phyloP scores from a whole-genome alignment of 1,140 invertebrate genomes.

The Lasioglossum baleicum region DNA sequence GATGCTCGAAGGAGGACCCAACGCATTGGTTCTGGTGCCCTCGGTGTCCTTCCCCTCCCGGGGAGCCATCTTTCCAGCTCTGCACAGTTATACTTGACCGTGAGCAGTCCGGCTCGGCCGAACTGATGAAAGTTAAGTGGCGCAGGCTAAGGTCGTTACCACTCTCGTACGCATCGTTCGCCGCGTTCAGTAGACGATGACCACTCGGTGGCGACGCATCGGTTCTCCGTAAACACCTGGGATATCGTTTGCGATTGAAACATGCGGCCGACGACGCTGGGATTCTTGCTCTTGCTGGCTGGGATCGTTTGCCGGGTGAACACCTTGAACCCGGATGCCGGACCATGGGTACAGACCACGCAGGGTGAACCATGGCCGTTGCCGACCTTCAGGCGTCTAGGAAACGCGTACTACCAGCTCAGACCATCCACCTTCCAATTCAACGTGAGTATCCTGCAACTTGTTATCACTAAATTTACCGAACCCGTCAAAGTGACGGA shows the following conservation, averaged over 20 bases:
- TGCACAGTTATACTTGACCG: constrained; percentile 51
- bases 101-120: constrained; percentile 44
- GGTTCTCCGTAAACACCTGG: constrained; percentile 18
- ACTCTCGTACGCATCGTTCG: constrained; percentile 51
- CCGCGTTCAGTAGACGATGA: constrained; percentile 62
- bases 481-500: no score
- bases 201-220: constrained; percentile 53
- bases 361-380: constrained; percentile 78
- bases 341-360: constrained; percentile 72
- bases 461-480: no score
- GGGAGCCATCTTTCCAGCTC: no score
- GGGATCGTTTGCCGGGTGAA: not conserved
- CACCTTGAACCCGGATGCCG: constrained; percentile 60
- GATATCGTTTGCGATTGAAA: not conserved
- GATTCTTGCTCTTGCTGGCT: constrained; percentile 9
- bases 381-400: constrained; percentile 31
- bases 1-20: no score
- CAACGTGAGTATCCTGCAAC: constrained; percentile 50
- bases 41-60: no score
- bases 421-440: constrained; percentile 61
- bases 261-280: constrained; percentile 21
- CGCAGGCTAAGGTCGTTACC: constrained; percentile 62
- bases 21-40: no score
- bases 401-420: constrained; percentile 56
- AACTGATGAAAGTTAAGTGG: constrained; percentile 63